Base-by-base conservation (phyloP, 2,888 invertebrate genomes). In the Pheosia tremula region DNA sequence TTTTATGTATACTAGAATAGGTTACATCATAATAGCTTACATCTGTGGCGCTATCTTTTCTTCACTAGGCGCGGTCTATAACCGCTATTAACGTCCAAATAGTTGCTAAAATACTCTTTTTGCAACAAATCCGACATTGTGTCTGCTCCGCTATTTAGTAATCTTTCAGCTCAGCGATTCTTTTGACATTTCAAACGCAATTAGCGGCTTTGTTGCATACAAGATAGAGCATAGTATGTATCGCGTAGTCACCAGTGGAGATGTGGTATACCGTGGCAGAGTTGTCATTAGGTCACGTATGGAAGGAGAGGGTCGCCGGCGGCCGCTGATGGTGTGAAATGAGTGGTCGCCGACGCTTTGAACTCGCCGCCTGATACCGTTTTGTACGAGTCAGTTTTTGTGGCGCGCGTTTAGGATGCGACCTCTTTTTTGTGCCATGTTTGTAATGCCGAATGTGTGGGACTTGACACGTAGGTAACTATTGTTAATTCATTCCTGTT, bases 391-490 rank as follows among this genome's bases (percentile, higher is more conserved):
- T 78, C 80, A 81, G 80, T 93, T 93, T 92, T 92, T 92, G 87
- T 91, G 77, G 76, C 77, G 67, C 76, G 80, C 90, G 87, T 90
- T 92, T 91, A 91, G 90, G 90, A 89, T 85, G 84, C 87, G 84
- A 86, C 87, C 87, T 84, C 79, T 91, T 93, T 91, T 91, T 92
- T 92, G 88, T 90, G 64, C 71, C 72, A 79, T 93, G 89, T 93
- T 92, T 93, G 89, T 93, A 91, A 92, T 91, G 83, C 90, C 89
- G 87, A 90, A 87, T 90, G 93, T 91, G 93, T 91, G 90, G 90
- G 91, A 90, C 91, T 90, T 90, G 91, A 92, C 93, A 92, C 92
- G 92, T 89, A 88, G 85, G 88, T 89, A 84, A 86, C 89, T 85
- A 92, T 93, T 92, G 91, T 93, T 88, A 85, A 86, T 85, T 83